phyloP scores from a whole-genome alignment of 1,140 invertebrate genomes.

The Drosophila parvula region DNA sequence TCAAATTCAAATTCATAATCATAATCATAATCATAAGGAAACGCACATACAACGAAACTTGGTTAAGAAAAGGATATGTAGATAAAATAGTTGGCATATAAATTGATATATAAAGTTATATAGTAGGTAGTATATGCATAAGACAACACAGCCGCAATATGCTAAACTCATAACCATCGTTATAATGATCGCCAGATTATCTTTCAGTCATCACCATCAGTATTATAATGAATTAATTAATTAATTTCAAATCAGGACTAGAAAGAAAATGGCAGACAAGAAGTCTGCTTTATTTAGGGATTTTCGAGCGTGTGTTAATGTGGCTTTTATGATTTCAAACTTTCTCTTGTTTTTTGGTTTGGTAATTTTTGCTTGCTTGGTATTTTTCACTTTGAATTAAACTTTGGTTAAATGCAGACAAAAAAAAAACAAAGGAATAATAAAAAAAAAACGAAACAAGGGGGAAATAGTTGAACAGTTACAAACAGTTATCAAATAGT shows the following conservation, averaged over 20 bases:
- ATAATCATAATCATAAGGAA: constrained; percentile 54
- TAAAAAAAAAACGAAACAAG: constrained; percentile 5
- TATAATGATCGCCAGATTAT: constrained; percentile 56
- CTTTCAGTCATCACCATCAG: constrained; percentile 50
- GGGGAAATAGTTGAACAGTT: constrained; percentile 29
- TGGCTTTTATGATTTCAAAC: constrained; percentile 37
- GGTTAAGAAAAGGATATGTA: constrained; percentile 58
- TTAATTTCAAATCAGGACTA: constrained; percentile 71
- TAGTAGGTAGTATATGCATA: constrained; percentile 76
- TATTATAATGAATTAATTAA: constrained; percentile 41
- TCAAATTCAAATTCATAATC: not conserved
- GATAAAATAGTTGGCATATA: constrained; percentile 61
- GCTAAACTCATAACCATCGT: constrained; percentile 73
- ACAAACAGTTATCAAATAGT: constrained; percentile 69
- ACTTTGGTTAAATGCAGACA: constrained; percentile 66
- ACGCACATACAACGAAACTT: constrained; percentile 74
- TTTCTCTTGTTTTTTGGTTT: constrained; percentile 32
- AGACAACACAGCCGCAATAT: constrained; percentile 82
- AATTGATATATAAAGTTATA: constrained; percentile 69
- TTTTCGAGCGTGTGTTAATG: constrained; percentile 57
- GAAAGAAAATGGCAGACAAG: constrained; percentile 63
- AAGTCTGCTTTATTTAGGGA: constrained; percentile 46
- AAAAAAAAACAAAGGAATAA: constrained; percentile 41
- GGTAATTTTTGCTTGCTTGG: constrained; percentile 31
- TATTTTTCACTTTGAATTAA: constrained; percentile 48